A percentile compares a stretch with the other conserved stretches of the same genome.
phyloP scores from a whole-genome alignment of 2,888 invertebrate species.

The Cynaeus angustus region DNA sequence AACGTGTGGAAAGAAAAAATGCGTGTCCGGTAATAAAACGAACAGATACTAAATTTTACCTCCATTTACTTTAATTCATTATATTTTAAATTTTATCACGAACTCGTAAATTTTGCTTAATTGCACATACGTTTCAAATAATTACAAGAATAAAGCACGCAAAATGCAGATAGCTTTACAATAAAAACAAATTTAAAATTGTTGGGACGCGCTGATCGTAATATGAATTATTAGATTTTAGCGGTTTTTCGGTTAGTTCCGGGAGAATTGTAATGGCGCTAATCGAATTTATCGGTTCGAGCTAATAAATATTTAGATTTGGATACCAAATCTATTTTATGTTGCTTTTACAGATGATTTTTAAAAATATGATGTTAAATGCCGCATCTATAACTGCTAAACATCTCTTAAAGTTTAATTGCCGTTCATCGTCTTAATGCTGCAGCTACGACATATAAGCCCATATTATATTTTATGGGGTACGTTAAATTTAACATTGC shows the following conservation, averaged over 20 bases:
- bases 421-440: slow-evolving; percentile 1
- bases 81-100: slow-evolving; percentile 46
- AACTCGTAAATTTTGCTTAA: slow-evolving; percentile 36
- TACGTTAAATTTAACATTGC: not conserved
- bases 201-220: slow-evolving; percentile 9
- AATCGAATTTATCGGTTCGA: slow-evolving; percentile 19
- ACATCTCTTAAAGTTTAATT: slow-evolving; percentile 13
- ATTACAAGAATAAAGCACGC: slow-evolving; percentile 41
- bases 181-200: slow-evolving; percentile 44
- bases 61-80: slow-evolving; percentile 44
- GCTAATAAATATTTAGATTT: too few relatives aligned
- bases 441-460: too few relatives aligned
- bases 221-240: slow-evolving; percentile 40
- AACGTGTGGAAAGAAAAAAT: slow-evolving; percentile 18
- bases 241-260: not conserved
- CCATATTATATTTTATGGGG: not conserved
- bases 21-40: slow-evolving; percentile 6
- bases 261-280: not conserved
- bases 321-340: not conserved
- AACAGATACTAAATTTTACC: slow-evolving; percentile 23
- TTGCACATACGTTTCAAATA: slow-evolving; percentile 46
- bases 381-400: not conserved
- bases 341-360: too few relatives aligned
- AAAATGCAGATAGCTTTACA: slow-evolving; percentile 20
- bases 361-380: too few relatives aligned